Conservation (phyloP, 2,113 vertebrate genomes). For the Pelvicachromis taeniatus region DNA sequence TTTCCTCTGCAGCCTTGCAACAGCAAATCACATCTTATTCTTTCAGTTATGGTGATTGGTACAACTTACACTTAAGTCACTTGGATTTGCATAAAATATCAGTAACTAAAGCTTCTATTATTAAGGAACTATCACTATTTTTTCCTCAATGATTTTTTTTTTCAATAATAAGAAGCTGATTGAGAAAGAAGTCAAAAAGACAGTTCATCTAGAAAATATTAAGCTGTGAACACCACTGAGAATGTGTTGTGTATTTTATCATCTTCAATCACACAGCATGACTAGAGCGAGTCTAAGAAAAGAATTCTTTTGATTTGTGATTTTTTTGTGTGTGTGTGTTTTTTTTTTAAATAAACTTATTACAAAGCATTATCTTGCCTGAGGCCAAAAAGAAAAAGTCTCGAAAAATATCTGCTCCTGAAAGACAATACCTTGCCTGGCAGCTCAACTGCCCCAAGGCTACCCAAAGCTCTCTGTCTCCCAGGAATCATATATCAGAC, state of each 20-base stretch:
- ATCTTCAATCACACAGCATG: background rate
- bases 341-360: background rate
- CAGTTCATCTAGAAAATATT: background rate
- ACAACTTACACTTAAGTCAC: background rate
- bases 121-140: background rate
- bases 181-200: background rate
- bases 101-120: background rate
- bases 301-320: background rate
- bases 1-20: background rate
- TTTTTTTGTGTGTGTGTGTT: background rate
- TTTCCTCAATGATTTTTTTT: background rate
- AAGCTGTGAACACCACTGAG: background rate
- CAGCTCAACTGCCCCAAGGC: slow-evolving; percentile 9
- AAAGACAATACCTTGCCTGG: background rate
- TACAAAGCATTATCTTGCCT: background rate
- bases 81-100: background rate
- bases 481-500: background rate
- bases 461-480: background rate
- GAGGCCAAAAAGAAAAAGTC: background rate
- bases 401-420: background rate
- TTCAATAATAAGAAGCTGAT: background rate
- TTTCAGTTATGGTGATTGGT: background rate
- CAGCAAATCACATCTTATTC: background rate
- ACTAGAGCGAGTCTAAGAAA: background rate
- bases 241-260: background rate